These are phyloP conservation scores for Thymelicus acteon DNA, from an alignment of 2,888 invertebrate genomes.

Conservation along the genomic window DNA sequence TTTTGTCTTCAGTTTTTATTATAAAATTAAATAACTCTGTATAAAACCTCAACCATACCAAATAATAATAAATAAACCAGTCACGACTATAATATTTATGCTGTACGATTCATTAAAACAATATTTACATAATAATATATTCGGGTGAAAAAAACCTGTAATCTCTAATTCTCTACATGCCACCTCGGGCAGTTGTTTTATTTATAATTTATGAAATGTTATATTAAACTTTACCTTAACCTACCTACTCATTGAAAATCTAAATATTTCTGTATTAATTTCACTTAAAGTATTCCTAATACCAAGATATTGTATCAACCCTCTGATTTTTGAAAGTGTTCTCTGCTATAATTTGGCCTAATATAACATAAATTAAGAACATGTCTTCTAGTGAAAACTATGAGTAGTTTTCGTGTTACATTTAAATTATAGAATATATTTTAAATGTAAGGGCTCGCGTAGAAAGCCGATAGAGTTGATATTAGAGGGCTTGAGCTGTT, in stretches of 20 bases:
- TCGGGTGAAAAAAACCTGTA: neutral
- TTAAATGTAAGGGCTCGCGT: neutral
- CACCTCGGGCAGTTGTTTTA: too few species aligned
- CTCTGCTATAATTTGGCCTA: conserved; percentile 28
- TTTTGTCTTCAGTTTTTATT: conserved; percentile 9
- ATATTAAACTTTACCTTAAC: too few species aligned
- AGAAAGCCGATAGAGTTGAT: neutral
- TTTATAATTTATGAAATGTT: too few species aligned
- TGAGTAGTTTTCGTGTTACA: conserved; percentile 21
- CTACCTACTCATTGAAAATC: neutral
- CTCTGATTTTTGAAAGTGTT: neutral
- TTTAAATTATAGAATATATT: conserved; percentile 2
- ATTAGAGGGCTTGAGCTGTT: neutral
- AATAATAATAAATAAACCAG: conserved; percentile 56
- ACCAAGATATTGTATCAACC: neutral
- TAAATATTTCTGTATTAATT: neutral
- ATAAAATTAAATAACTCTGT: conserved; percentile 72
- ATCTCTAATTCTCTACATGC: too few species aligned
- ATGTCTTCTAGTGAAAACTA: conserved; percentile 21
- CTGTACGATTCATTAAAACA: conserved; percentile 2
- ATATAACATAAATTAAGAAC: conserved; percentile 10
- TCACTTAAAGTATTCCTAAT: neutral
- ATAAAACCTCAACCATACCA: conserved; percentile 81
- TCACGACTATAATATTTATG: conserved; percentile 14
- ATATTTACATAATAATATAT: neutral